These are phyloP conservation scores for Geopemphigus sp. DNA, from an alignment of 1,140 invertebrate genomes.

Conservation along the genomic window DNA sequence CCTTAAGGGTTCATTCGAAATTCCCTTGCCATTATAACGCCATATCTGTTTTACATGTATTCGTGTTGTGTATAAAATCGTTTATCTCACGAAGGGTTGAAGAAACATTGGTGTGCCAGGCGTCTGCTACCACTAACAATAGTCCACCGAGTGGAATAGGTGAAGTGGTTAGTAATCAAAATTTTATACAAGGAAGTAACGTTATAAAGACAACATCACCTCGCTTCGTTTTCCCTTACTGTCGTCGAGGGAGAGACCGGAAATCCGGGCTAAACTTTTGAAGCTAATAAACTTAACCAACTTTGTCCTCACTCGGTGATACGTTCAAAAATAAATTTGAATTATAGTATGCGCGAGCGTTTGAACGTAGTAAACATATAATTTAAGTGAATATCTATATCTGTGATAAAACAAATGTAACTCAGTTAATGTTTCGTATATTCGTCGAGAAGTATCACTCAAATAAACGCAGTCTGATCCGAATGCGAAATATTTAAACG, in stretches of 20 bases:
- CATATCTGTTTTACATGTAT: slow-evolving; percentile 9
- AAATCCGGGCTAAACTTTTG: slow-evolving; percentile 39
- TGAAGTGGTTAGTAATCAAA: slow-evolving; percentile 22
- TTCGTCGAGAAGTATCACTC: not conserved
- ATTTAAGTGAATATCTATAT: not conserved
- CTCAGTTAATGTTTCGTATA: not conserved
- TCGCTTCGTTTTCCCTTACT: not conserved
- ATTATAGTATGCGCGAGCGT: not conserved
- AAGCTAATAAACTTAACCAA: slow-evolving; percentile 39
- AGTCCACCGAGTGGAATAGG: not conserved
- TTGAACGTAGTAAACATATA: not conserved
- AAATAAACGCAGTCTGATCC: too few species aligned
- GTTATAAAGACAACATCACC: slow-evolving; percentile 4
- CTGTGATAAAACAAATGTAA: not conserved
- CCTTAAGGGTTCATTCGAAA: not conserved
- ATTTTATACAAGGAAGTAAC: slow-evolving; percentile 32
- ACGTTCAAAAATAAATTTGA: not conserved
- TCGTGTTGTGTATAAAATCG: slow-evolving; percentile 5
- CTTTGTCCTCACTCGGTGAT: not conserved
- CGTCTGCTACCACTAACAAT: not conserved
- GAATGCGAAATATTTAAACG: too few species aligned
- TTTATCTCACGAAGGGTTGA: slow-evolving; percentile 4
- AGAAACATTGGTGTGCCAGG: not conserved
- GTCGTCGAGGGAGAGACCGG: slow-evolving; percentile 23
- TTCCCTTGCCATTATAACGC: not conserved